A percentile compares a stretch with the other conserved stretches of the same genome.
Conservation (phyloP, 2,888 invertebrate species). For the Belgica antarctica region DNA sequence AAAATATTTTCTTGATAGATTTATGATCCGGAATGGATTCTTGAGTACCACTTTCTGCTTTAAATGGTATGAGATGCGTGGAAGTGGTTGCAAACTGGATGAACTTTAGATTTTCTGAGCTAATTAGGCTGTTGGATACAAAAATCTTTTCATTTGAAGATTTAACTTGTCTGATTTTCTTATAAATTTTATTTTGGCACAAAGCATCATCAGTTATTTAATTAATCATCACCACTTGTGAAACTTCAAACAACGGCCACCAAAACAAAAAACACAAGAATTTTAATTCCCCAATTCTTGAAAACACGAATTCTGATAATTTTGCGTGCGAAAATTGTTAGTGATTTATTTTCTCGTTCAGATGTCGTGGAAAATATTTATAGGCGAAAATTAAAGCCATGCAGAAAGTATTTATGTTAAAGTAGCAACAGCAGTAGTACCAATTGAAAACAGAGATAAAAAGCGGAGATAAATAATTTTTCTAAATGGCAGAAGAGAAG, state of each 20-base stretch:
- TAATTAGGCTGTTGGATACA: too few species aligned
- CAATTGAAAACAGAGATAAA: neutral
- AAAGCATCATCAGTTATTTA: too few species aligned
- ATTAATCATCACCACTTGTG: too few species aligned
- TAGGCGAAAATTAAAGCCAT: neutral
- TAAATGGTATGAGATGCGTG: too few species aligned
- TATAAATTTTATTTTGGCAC: too few species aligned
- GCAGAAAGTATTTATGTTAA: conserved; percentile 2
- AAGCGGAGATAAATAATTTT: conserved; percentile 11
- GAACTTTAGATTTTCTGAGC: neutral
- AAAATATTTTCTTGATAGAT: conserved; percentile 43
- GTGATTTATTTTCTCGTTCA: conserved; percentile 43
- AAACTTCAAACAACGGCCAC: too few species aligned
- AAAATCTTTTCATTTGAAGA: too few species aligned
- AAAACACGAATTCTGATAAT: conserved; percentile 12
- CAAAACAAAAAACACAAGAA: too few species aligned
- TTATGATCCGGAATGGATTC: conserved; percentile 37
- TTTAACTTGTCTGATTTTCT: too few species aligned
- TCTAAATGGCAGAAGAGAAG: neutral
- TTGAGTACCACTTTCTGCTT: too few species aligned
- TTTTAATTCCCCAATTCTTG: too few species aligned
- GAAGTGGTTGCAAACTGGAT: neutral
- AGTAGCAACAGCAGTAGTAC: neutral
- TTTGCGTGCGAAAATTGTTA: conserved; percentile 23
- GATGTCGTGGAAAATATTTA: conserved; percentile 13